Percentiles rank a stretch among this genome's conserved stretches.
Conservation (phyloP, 2,797 vertebrate species). For the Streptopelia turtur region DNA sequence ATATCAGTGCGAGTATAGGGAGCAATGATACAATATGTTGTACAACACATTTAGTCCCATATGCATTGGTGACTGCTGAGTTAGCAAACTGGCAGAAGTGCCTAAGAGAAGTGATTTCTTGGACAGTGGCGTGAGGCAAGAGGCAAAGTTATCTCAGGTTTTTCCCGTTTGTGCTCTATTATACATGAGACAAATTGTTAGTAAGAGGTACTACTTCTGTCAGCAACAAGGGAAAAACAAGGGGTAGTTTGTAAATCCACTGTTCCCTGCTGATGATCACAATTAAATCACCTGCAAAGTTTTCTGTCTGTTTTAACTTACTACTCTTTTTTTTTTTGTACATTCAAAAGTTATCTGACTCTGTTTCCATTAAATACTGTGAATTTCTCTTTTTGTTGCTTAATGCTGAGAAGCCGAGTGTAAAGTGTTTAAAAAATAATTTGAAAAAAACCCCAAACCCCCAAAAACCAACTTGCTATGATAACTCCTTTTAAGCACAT, state of each 20-base stretch:
- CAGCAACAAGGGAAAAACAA: background rate
- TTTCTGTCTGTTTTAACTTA: background rate
- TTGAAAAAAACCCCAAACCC: background rate
- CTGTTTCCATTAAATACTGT: background rate
- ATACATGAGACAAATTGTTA: background rate
- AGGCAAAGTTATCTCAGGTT: background rate
- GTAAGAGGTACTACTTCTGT: background rate
- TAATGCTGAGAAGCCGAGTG: background rate
- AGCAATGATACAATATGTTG: fast-evolving
- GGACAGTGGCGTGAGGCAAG: background rate
- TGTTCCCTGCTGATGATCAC: background rate
- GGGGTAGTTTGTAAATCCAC: background rate
- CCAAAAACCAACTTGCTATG: background rate
- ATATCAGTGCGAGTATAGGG: background rate
- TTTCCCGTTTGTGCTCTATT: background rate
- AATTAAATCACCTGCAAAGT: background rate
- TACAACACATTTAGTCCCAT: background rate
- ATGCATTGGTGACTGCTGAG: background rate
- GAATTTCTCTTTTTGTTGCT: background rate
- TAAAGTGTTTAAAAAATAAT: background rate
- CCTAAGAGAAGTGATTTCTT: background rate
- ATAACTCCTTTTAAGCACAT: background rate
- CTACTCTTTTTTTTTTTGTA: background rate
- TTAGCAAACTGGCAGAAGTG: background rate
- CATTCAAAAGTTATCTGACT: background rate